Conservation (phyloP, 2,797 vertebrate genomes). For the Mormyrus proboscirostris region DNA sequence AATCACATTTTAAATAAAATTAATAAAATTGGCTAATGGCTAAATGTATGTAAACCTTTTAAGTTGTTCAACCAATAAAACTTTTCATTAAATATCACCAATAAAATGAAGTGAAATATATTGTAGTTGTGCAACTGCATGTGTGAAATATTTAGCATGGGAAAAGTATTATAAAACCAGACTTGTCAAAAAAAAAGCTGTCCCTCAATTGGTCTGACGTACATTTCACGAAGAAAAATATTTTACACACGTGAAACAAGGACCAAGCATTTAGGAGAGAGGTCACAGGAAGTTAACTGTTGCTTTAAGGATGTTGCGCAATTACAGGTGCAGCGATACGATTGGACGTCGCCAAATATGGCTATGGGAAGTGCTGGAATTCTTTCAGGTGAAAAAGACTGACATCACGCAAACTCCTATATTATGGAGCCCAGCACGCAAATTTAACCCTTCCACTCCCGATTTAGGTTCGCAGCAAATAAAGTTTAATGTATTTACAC, state of each 20-base stretch:
- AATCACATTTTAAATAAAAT: background rate
- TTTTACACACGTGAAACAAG: background rate
- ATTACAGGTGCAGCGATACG: conserved; percentile 29
- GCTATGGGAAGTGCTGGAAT: conserved; percentile 59
- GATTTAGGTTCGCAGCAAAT: background rate
- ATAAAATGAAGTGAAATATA: background rate
- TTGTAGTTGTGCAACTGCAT: background rate
- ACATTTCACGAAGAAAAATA: background rate
- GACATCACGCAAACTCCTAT: conserved; percentile 38
- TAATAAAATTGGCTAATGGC: background rate
- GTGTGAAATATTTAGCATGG: background rate
- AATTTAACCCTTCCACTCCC: conserved; percentile 25
- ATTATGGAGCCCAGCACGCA: conserved; percentile 10
- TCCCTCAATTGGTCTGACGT: background rate
- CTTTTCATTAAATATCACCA: background rate
- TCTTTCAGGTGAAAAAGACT: conserved; percentile 46
- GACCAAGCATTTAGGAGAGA: background rate
- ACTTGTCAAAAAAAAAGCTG: background rate
- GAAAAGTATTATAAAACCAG: background rate
- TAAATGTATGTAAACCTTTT: background rate
- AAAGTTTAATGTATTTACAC: background rate
- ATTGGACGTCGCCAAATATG: conserved; percentile 58
- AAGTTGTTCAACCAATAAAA: background rate
- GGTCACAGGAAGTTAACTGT: conserved; percentile 32
- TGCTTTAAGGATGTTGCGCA: conserved; percentile 44